Conservation (phyloP, 2,888 invertebrate species). For the Ectropis crepuscularia region DNA sequence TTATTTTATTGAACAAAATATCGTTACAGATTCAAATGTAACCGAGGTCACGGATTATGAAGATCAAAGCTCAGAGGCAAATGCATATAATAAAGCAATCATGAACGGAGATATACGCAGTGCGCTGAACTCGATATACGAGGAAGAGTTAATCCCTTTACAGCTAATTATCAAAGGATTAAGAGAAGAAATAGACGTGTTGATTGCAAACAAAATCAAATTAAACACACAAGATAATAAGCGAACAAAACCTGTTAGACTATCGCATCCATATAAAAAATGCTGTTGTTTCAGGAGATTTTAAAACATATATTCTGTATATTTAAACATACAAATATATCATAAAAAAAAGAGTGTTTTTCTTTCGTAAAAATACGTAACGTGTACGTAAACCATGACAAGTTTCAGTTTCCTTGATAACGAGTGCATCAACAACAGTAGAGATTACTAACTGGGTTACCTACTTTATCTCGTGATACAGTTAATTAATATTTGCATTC, state of each 20-base stretch:
- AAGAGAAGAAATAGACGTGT: constrained; percentile 58
- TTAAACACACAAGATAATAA: constrained; percentile 49
- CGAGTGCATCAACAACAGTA: not conserved
- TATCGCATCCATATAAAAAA: constrained; percentile 35
- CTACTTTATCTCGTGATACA: not conserved
- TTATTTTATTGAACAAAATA: not conserved
- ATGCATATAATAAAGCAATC: constrained; percentile 21
- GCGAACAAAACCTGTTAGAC: constrained; percentile 17
- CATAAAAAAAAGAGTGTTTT: too few species aligned
- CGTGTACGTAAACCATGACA: not conserved
- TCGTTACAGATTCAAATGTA: constrained; percentile 17
- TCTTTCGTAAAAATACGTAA: too few species aligned
- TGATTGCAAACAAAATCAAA: constrained; percentile 55
- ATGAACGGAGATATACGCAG: constrained; percentile 31
- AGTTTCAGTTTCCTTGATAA: not conserved
- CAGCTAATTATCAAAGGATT: constrained; percentile 60
- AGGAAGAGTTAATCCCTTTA: constrained; percentile 65
- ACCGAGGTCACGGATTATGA: constrained; percentile 2
- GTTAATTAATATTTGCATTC: constrained; percentile 2
- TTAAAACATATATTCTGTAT: constrained; percentile 1
- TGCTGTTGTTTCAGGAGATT: constrained; percentile 53
- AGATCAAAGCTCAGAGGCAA: constrained; percentile 7
- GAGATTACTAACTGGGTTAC: constrained; percentile 13
- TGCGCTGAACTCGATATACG: constrained; percentile 54
- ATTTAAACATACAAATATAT: too few species aligned